Conservation (phyloP, 2,888 invertebrate genomes). For the Agrotis clavis region DNA sequence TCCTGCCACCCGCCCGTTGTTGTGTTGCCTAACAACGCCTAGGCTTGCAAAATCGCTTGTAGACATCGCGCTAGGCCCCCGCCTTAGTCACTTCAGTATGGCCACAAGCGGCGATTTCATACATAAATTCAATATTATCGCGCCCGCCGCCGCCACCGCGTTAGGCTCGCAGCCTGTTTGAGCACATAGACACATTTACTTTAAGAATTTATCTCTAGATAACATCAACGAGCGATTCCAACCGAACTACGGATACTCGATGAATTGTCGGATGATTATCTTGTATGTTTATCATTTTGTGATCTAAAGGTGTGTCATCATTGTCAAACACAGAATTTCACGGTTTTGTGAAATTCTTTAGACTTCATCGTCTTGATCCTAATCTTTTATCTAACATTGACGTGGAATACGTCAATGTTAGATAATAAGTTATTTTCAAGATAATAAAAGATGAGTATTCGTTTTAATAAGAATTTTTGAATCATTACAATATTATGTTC, state of each 20-base stretch:
- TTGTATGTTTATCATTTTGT: not conserved
- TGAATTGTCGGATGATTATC: not conserved
- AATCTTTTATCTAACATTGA: not conserved
- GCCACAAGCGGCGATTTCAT: too few species aligned
- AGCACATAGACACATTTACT: not conserved
- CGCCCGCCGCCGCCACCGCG: too few species aligned
- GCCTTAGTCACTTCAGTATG: too few species aligned
- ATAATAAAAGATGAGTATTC: not conserved
- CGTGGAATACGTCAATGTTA: too few species aligned
- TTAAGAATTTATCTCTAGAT: not conserved
- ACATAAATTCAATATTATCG: too few species aligned
- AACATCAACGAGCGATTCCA: not conserved
- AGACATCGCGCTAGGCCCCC: too few species aligned
- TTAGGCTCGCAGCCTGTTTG: too few species aligned
- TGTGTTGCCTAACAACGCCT: too few species aligned
- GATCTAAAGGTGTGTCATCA: not conserved
- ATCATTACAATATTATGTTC: constrained; percentile 2
- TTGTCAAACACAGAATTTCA: constrained; percentile 6
- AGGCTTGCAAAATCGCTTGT: too few species aligned
- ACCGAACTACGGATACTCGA: not conserved
- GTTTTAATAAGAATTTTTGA: not conserved
- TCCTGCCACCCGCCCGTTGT: too few species aligned
- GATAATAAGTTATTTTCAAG: not conserved
- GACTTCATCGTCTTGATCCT: not conserved
- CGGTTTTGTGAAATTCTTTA: not conserved